A percentile compares a stretch with the other conserved stretches of the same genome.
These are phyloP conservation scores for Plotosus lineatus DNA, from an alignment of 2,113 vertebrate species.

Conservation along the genomic window DNA sequence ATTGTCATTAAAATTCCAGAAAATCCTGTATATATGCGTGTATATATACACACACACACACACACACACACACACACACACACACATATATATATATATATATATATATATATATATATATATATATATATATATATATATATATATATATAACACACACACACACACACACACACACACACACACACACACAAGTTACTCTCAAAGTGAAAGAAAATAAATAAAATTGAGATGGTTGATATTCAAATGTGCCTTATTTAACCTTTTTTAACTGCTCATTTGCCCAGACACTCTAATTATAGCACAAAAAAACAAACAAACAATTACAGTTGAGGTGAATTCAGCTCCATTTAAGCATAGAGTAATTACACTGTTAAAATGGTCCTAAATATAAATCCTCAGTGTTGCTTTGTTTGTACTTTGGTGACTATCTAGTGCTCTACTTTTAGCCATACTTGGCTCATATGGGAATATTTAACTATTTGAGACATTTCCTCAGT, in stretches of 20 bases:
- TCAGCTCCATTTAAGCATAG: conserved; percentile 57
- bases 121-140: no score
- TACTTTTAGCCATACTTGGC: conserved; percentile 13
- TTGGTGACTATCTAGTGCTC: conserved; percentile 49
- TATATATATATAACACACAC: no score
- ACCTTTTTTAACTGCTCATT: conserved; percentile 49
- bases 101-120: no score
- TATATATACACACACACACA: no score
- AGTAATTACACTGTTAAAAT: conserved; percentile 62
- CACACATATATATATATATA: no score
- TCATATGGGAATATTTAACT: conserved; percentile 68
- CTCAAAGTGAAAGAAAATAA: conserved; percentile 19
- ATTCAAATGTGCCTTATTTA: conserved; percentile 42
- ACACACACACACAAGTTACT: conserved; percentile 43
- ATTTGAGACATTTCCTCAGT: conserved; percentile 40
- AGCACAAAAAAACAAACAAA: conserved; percentile 63
- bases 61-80: no score
- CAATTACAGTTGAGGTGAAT: conserved; percentile 61
- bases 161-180: no score
- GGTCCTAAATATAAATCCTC: conserved; percentile 59
- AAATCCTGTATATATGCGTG: no score
- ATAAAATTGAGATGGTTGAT: conserved; percentile 35
- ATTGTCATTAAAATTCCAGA: conserved; percentile 68
- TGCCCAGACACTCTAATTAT: conserved; percentile 60
- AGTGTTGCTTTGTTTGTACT: conserved; percentile 54